A percentile compares a stretch with the other conserved stretches of the same genome.
These are phyloP conservation scores for Desoria tigrina DNA, from an alignment of 2,888 invertebrate genomes.

Conservation along the genomic window DNA sequence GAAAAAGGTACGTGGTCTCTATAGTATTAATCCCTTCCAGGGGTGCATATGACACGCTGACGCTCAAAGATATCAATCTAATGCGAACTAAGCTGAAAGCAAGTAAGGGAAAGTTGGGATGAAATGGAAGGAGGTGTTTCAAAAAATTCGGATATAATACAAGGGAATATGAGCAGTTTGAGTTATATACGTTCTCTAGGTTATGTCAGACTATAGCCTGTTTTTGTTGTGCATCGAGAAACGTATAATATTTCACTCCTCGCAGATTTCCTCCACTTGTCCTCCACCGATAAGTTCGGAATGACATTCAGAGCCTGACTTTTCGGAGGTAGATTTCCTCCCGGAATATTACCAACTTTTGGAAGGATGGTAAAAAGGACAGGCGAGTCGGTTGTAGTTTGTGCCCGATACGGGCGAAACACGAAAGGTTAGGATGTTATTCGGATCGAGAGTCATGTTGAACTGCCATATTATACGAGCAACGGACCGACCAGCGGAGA, in stretches of 20 bases:
- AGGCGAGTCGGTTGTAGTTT: no score
- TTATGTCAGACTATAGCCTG: no score
- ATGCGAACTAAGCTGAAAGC: background rate
- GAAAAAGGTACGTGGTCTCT: constrained; percentile 42
- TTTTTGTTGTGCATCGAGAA: background rate
- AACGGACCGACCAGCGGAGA: background rate
- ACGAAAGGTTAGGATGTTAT: no score
- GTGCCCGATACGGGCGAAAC: no score
- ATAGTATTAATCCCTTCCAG: constrained; percentile 42
- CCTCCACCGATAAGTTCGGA: constrained; percentile 13
- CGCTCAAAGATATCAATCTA: constrained; percentile 48
- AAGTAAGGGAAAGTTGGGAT: background rate
- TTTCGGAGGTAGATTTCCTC: no score
- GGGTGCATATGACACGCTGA: constrained; percentile 48
- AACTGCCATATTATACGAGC: constrained; percentile 3
- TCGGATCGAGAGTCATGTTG: constrained; percentile 15
- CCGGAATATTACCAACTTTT: no score
- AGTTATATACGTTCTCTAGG: no score
- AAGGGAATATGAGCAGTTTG: no score
- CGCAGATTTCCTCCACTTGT: constrained; percentile 5
- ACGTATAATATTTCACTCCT: background rate
- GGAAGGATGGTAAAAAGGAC: no score
- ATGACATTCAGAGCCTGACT: constrained; percentile 10
- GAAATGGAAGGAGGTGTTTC: constrained; percentile 3
- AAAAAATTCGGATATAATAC: no score